Conservation (phyloP, 2,113 vertebrate species). For the Paralichthys olivaceus region DNA sequence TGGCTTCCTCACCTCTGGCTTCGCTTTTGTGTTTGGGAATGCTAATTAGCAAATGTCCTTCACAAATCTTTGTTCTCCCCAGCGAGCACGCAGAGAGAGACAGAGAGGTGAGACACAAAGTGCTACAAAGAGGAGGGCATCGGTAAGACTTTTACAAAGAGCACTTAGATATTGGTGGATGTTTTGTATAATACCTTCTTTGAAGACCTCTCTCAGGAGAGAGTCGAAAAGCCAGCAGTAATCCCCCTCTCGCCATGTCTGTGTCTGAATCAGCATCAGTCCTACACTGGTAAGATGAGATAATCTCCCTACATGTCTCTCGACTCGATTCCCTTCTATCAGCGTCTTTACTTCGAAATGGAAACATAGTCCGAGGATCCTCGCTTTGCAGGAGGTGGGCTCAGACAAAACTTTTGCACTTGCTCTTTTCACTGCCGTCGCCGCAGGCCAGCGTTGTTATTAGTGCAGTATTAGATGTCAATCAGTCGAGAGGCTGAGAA, state of each 20-base stretch:
- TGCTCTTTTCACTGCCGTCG: not conserved
- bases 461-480: conserved; percentile 18
- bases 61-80: conserved; percentile 61
- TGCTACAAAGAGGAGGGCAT: conserved; percentile 65
- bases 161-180: conserved; percentile 68
- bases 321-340: conserved; percentile 38
- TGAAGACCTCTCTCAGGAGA: conserved; percentile 71
- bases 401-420: conserved; percentile 22
- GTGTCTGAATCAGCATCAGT: conserved; percentile 64
- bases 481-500: conserved; percentile 14
- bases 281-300: conserved; percentile 64
- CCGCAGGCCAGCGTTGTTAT: conserved; percentile 25
- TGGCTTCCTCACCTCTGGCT: conserved; percentile 64
- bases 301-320: conserved; percentile 65
- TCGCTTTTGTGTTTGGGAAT: conserved; percentile 66
- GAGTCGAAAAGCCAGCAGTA: conserved; percentile 65
- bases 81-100: conserved; percentile 31
- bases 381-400: conserved; percentile 11
- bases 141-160: conserved; percentile 75
- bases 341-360: conserved; percentile 28
- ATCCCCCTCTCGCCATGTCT: conserved; percentile 63
- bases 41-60: conserved; percentile 73
- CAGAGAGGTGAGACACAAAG: conserved; percentile 55
- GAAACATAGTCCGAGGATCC: conserved; percentile 36
- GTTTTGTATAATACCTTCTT: conserved; percentile 74